Conservation (phyloP, 2,888 invertebrate genomes). For the Himalopsyche japonica region DNA sequence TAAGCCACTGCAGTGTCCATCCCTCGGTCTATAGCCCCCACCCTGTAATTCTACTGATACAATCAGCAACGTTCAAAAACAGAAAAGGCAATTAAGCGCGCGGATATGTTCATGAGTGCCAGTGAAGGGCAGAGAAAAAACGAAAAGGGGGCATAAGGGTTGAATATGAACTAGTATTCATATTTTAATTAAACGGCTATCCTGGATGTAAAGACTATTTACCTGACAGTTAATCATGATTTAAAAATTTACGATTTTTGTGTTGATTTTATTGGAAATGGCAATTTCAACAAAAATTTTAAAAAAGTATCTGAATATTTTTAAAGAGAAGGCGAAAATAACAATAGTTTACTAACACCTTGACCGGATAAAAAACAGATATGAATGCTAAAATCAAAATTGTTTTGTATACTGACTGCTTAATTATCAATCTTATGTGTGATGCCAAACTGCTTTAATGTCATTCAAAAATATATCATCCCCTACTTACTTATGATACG, state of each 20-base stretch:
- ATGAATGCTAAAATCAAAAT: no score
- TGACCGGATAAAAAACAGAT: no score
- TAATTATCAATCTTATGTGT: no score
- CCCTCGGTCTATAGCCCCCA: not conserved
- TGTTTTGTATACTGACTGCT: no score
- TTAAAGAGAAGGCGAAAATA: no score
- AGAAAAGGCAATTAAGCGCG: conserved; percentile 41
- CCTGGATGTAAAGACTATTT: not conserved
- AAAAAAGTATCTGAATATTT: no score
- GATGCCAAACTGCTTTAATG: no score
- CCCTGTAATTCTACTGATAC: conserved; percentile 29
- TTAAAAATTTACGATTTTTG: not conserved
- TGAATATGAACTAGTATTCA: conserved; percentile 18
- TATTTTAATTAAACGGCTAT: conserved; percentile 24
- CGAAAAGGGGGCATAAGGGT: conserved; percentile 8
- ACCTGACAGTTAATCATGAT: not conserved
- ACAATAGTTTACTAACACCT: no score
- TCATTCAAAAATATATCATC: no score
- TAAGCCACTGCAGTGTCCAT: not conserved
- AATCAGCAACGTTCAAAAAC: conserved; percentile 41
- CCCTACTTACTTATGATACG: no score
- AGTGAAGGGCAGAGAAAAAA: not conserved
- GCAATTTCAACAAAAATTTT: no score
- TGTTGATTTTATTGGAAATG: no score
- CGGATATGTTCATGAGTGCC: conserved; percentile 36